A percentile compares a stretch with the other conserved stretches of the same genome.
Evolutionary conservation across 1,140 invertebrate species (phyloP).

Genomic region (Eumeta japonica): DNA sequence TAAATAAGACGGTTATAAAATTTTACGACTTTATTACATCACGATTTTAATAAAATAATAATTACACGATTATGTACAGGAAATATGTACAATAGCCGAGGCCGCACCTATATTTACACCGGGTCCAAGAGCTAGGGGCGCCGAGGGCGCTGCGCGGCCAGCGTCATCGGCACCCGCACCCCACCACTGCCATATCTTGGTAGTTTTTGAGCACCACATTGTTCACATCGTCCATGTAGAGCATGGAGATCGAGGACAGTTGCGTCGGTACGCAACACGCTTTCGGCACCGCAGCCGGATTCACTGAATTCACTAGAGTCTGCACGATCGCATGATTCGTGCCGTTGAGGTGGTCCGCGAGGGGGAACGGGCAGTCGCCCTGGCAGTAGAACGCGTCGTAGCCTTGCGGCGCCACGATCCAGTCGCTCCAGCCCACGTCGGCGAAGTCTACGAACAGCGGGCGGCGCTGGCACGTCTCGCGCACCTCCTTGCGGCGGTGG

Average conservation of each 20-base stretch:
- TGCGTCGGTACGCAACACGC: slow-evolving; percentile 92
- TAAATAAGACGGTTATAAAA: too few relatives aligned
- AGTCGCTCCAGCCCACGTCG: slow-evolving; percentile 97
- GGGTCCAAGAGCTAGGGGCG: slow-evolving; percentile 61
- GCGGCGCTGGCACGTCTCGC: slow-evolving; percentile 80
- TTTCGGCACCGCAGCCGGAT: slow-evolving; percentile 83
- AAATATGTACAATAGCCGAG: slow-evolving; percentile 48
- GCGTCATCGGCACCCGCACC: slow-evolving; percentile 89
- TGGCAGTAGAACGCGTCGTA: slow-evolving; percentile 95
- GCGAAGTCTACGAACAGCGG: slow-evolving; percentile 93
- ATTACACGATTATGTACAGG: slow-evolving; percentile 53
- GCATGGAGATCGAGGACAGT: slow-evolving; percentile 87
- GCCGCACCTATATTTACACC: slow-evolving; percentile 54
- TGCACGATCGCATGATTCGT: slow-evolving; percentile 99
- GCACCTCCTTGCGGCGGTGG: slow-evolving; percentile 67
- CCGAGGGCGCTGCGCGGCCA: too few relatives aligned
- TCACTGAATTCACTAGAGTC: slow-evolving; percentile 90
- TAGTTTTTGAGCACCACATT: slow-evolving; percentile 96
- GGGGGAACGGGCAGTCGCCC: slow-evolving; percentile 90
- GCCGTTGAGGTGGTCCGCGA: slow-evolving; percentile 90
- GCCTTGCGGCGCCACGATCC: slow-evolving; percentile 97
- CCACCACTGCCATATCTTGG: slow-evolving; percentile 92
- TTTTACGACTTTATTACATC: slow-evolving; percentile 55
- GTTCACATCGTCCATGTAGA: slow-evolving; percentile 90
- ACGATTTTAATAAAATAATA: slow-evolving; percentile 54